A percentile compares a stretch with the other conserved stretches of the same genome.
Evolutionary conservation across 2,113 vertebrate species (phyloP).

Genomic region (Lonchura striata): DNA sequence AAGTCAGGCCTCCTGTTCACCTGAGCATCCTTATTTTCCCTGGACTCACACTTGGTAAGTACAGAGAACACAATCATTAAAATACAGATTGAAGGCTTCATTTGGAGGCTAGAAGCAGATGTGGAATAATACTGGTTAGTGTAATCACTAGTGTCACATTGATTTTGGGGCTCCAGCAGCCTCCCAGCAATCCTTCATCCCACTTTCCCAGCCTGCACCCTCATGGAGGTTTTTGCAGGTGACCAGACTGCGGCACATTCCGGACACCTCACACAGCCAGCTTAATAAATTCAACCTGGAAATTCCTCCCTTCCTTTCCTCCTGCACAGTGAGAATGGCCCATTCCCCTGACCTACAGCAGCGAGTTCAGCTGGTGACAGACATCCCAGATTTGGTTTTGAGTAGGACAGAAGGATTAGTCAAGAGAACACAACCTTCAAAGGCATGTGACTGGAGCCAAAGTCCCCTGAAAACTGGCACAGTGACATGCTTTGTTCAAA

Average conservation of each 20-base stretch:
- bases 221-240: background rate
- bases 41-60: background rate
- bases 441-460: background rate
- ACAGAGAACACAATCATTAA: background rate
- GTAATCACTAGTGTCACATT: background rate
- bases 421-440: background rate
- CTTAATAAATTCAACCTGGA: background rate
- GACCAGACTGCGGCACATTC: fast-evolving
- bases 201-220: background rate
- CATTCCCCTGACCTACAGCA: fast-evolving
- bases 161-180: background rate
- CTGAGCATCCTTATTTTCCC: background rate
- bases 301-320: background rate
- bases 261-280: background rate
- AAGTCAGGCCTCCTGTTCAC: background rate
- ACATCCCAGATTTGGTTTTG: background rate
- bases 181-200: background rate
- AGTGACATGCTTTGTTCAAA: background rate
- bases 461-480: background rate
- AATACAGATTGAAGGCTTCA: background rate
- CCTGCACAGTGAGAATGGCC: background rate
- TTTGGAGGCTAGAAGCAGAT: background rate
- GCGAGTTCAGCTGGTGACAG: fast-evolving
- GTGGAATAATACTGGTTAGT: background rate
- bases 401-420: background rate